Percentiles rank a stretch among this genome's conserved stretches.
These are phyloP conservation scores for Hippocampus mohnikei DNA, from an alignment of 2,113 vertebrate species.

Conservation along the genomic window DNA sequence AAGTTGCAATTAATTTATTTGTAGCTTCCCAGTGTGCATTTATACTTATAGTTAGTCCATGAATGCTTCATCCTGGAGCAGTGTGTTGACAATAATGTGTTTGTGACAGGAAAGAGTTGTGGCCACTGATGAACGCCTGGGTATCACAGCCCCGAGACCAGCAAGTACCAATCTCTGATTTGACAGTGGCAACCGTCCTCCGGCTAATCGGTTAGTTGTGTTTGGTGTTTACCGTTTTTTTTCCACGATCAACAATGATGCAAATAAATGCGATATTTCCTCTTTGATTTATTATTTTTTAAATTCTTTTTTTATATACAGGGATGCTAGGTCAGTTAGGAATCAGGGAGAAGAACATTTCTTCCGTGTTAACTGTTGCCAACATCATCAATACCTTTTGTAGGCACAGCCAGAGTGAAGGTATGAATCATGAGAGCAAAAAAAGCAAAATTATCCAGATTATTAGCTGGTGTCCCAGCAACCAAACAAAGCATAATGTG, in stretches of 20 bases:
- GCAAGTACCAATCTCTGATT: conserved; percentile 70
- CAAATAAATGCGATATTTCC: neutral
- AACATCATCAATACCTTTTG: conserved; percentile 84
- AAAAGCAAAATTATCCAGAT: neutral
- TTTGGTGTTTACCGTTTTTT: neutral
- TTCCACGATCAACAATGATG: neutral
- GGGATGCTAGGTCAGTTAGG: conserved; percentile 87
- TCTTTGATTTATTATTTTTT: conserved; percentile 5
- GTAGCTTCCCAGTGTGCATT: no score
- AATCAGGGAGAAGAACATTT: conserved; percentile 79
- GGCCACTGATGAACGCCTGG: conserved; percentile 94
- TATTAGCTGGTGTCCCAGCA: neutral
- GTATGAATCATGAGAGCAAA: conserved; percentile 62
- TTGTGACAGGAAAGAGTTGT: conserved; percentile 82
- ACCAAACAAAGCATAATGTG: neutral
- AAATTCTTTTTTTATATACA: conserved; percentile 47
- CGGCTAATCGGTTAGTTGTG: conserved; percentile 84
- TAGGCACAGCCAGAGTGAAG: conserved; percentile 84
- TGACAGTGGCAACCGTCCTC: conserved; percentile 78
- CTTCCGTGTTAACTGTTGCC: conserved; percentile 82
- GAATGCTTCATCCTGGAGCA: neutral
- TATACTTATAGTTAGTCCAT: no score
- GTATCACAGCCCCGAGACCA: conserved; percentile 77
- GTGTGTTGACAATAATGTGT: neutral
- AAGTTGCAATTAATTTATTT: no score